phyloP scores from a whole-genome alignment of 2,113 vertebrate genomes.

The Dolichotis patagonum region DNA sequence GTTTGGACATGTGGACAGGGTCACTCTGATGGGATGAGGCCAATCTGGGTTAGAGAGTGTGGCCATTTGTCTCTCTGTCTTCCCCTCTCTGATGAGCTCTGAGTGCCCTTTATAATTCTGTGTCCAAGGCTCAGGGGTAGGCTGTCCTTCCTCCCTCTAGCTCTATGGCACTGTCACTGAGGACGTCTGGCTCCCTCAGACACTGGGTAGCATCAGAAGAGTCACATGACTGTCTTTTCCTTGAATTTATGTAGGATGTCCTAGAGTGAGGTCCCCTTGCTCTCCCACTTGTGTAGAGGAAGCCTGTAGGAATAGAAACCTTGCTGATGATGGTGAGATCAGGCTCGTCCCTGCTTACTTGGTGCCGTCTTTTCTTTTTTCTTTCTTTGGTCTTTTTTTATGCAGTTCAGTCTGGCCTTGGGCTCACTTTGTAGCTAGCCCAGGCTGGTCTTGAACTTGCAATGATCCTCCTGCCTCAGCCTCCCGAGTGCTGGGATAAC shows the following conservation, averaged over 20 bases:
- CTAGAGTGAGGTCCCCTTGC: accelerated
- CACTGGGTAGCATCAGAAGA: accelerated
- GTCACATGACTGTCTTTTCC: not conserved
- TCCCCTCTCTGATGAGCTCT: not conserved
- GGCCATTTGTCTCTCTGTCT: not conserved
- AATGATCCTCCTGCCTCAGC: too few species aligned
- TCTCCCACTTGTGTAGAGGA: too few species aligned
- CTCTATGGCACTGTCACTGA: accelerated
- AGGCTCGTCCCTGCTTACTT: not conserved
- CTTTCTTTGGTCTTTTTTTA: too few species aligned
- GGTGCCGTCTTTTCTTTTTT: not conserved
- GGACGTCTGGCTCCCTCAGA: not conserved
- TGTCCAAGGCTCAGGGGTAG: accelerated
- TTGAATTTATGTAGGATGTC: not conserved
- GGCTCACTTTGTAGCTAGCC: too few species aligned
- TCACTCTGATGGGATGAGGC: not conserved
- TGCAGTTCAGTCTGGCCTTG: too few species aligned
- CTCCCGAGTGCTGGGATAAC: too few species aligned
- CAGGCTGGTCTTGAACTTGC: too few species aligned
- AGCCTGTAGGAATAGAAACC: not conserved
- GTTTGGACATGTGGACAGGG: not conserved
- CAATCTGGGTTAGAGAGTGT: not conserved
- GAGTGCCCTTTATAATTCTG: not conserved
- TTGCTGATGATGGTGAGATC: constrained; percentile 47
- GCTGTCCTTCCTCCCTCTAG: accelerated